phyloP scores from a whole-genome alignment of 1,140 invertebrate genomes.

The Andricus grossulariae region DNA sequence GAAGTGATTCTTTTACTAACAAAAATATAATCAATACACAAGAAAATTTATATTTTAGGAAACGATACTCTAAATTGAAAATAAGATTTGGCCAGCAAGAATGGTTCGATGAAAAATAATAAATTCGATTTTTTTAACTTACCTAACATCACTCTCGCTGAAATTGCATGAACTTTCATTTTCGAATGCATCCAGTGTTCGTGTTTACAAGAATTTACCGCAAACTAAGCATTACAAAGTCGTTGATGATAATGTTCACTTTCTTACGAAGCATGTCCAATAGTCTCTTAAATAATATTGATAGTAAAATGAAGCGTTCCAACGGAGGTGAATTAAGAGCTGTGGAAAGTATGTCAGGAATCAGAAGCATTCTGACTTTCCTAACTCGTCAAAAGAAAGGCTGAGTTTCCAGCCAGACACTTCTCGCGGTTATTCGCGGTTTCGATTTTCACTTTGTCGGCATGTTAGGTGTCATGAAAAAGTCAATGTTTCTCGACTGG shows the following conservation, averaged over 20 bases:
- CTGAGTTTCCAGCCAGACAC: conserved; percentile 44
- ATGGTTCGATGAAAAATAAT: background rate
- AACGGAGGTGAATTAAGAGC: conserved; percentile 37
- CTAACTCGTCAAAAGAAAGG: conserved; percentile 47
- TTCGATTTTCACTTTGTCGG: conserved; percentile 45
- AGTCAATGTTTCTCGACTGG: background rate
- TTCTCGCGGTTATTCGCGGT: conserved; percentile 38
- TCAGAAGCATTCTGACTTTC: conserved; percentile 57
- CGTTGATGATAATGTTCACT: background rate
- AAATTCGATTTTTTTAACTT: background rate
- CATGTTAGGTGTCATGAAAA: conserved; percentile 38
- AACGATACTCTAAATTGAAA: background rate
- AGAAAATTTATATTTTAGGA: background rate
- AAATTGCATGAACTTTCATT: conserved; percentile 22
- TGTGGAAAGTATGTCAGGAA: conserved; percentile 57
- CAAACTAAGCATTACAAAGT: background rate
- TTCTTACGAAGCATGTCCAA: conserved; percentile 8
- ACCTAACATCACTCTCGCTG: conserved; percentile 13
- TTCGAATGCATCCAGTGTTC: background rate
- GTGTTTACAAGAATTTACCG: background rate
- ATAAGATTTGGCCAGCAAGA: background rate
- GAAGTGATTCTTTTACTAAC: too few relatives aligned
- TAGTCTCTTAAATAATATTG: conserved; percentile 35
- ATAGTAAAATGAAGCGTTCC: conserved; percentile 33
- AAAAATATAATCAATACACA: too few relatives aligned